Evolutionary conservation across 2,113 vertebrate genomes (phyloP).

Genomic region (Thinocorus orbignyianus): DNA sequence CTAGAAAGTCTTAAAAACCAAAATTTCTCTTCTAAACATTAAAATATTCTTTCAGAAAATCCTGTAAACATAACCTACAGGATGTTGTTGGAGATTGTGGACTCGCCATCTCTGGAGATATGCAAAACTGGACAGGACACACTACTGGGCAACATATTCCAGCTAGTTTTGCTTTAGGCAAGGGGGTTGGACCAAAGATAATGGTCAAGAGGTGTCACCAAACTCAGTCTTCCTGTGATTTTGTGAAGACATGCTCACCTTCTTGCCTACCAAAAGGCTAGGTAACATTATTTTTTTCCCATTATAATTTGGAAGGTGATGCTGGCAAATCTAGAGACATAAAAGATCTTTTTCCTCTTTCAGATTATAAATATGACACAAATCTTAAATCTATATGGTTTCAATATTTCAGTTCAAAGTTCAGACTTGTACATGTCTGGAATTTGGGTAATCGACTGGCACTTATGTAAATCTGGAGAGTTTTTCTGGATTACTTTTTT

Average conservation of each 20-base stretch:
- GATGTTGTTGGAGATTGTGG: accelerated
- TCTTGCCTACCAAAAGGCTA: accelerated
- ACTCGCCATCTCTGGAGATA: neutral
- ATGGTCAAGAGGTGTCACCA: neutral
- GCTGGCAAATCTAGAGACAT: neutral
- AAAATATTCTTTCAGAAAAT: neutral
- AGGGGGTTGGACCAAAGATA: neutral
- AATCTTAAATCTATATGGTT: neutral
- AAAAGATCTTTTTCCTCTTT: neutral
- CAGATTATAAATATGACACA: neutral
- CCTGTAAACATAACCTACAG: neutral
- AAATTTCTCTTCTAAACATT: neutral
- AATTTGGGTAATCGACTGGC: neutral
- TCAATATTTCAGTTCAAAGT: neutral
- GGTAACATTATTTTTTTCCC: neutral
- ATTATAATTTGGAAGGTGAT: neutral
- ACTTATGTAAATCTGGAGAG: neutral
- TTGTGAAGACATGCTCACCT: neutral
- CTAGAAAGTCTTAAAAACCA: neutral
- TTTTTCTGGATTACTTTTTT: neutral
- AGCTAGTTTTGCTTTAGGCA: neutral
- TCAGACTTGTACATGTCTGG: neutral
- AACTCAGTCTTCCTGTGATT: neutral
- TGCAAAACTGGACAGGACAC: accelerated
- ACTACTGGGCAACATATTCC: accelerated